phyloP scores from a whole-genome alignment of 2,113 vertebrate genomes.

The Solea senegalensis region DNA sequence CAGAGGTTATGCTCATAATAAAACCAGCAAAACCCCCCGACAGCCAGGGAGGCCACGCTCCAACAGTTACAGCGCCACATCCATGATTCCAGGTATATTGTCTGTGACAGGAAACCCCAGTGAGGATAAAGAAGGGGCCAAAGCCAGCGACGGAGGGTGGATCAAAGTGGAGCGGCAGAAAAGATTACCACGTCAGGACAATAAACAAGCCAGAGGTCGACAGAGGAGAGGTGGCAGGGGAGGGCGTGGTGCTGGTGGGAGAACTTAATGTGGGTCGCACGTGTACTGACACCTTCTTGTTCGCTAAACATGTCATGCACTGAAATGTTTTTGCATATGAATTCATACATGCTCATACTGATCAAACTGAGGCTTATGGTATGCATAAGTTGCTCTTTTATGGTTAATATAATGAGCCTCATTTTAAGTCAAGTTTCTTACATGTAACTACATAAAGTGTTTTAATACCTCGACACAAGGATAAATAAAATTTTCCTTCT shows the following conservation, averaged over 20 bases:
- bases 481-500: background rate
- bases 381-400: background rate
- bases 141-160: conserved; percentile 89
- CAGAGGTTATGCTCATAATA: conserved; percentile 58
- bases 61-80: conserved; percentile 52
- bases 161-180: conserved; percentile 90
- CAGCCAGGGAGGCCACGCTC: conserved; percentile 78
- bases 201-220: conserved; percentile 80
- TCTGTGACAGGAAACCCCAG: conserved; percentile 62
- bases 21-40: conserved; percentile 56
- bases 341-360: conserved; percentile 5
- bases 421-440: conserved; percentile 3
- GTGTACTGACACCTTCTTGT: conserved; percentile 19
- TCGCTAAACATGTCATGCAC: conserved; percentile 29
- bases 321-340: conserved; percentile 42
- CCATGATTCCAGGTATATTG: conserved; percentile 89
- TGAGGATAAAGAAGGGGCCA: conserved; percentile 80
- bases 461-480: background rate
- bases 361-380: conserved; percentile 13
- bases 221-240: conserved; percentile 84
- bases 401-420: background rate
- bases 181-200: conserved; percentile 83
- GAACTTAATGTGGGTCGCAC: conserved; percentile 50
- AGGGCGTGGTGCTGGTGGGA: conserved; percentile 74
- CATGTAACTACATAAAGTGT: conserved; percentile 8